Evolutionary conservation across 2,888 invertebrate species (phyloP), one percentile per base, ranked within the genome.

Genomic region (Branchipolynoe longqiensis): DNA sequence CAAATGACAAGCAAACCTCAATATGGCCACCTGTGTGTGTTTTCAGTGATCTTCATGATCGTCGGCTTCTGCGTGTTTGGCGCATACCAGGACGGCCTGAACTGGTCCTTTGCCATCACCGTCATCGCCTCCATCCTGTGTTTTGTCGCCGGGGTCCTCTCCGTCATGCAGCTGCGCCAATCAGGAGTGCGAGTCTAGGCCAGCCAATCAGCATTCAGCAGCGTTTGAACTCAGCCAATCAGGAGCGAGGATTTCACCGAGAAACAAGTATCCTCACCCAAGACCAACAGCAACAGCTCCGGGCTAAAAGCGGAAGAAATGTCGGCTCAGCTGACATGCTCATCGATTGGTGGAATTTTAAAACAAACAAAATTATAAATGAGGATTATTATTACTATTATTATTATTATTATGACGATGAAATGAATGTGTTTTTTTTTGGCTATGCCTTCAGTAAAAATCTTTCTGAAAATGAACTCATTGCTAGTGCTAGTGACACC

Each of bases 1-100:
- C 48, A 48, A 48, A 48, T 12, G 18, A 48, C 8, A 48, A 48
- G 8, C 8, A 48, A 48, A 48, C 8, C 48, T 48, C 40, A n/a
- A n/a, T n/a, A 73, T 73, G 22, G 28, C 33, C 33, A 31, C 8
- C 41, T 41, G 2, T 25, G 12, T 58, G n/a, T 38, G 28, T 4
- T 86, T 87, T 28, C 88, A 89, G 89, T 86, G 31, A 18, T 89
- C 83, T 89, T 89, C 88, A 89, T 87, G 83, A 33, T 88, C 78
- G 86, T 88, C n/a, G 89, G 89, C 2, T 88, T 89, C 85, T 78
- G 84, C 82, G 41, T 89, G 36, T 89, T 86, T 83, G 89, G 87
- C 14, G 83, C 87, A 8, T 59, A 88, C 74, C n/a, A 38, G 33
- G 74, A 83, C 3, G 62, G 78, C 31, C 81, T 85, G 62, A 82